Percentiles rank a stretch among this genome's conserved stretches.
phyloP scores from a whole-genome alignment of 2,888 invertebrate species.

The Criorhina ranunculi region DNA sequence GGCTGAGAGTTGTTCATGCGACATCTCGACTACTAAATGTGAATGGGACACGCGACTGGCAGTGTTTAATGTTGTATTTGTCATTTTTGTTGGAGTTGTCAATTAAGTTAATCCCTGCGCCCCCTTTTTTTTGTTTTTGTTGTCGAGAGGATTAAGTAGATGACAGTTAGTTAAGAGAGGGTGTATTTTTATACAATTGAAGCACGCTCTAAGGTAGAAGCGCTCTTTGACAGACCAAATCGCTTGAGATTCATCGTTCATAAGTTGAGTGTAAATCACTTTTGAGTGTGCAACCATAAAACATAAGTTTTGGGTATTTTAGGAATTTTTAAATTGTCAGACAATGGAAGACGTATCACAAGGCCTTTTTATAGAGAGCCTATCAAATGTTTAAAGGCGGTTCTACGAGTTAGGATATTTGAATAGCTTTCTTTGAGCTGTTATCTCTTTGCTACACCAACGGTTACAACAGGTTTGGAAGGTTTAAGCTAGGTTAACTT shows the following conservation, averaged over 20 bases:
- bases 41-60: constrained; percentile 42
- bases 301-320: neutral
- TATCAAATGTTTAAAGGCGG: too few relatives aligned
- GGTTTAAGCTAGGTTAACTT: too few relatives aligned
- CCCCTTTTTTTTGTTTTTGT: constrained; percentile 38
- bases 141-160: constrained; percentile 41
- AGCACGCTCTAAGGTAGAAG: constrained; percentile 33
- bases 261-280: constrained; percentile 67
- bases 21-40: constrained; percentile 42
- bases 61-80: constrained; percentile 72
- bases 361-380: too few relatives aligned
- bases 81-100: constrained; percentile 63
- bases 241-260: constrained; percentile 69
- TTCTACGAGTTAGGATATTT: too few relatives aligned
- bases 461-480: too few relatives aligned
- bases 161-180: neutral
- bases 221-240: constrained; percentile 63
- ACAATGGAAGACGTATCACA: neutral
- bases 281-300: constrained; percentile 18
- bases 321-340: constrained; percentile 5
- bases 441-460: too few relatives aligned
- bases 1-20: constrained; percentile 49
- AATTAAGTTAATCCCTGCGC: constrained; percentile 71
- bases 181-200: constrained; percentile 46
- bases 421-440: too few relatives aligned